A percentile compares a stretch with the other conserved stretches of the same genome.
Conservation (phyloP, 2,113 vertebrate species). For the Speoplatyrhinus poulsoni region DNA sequence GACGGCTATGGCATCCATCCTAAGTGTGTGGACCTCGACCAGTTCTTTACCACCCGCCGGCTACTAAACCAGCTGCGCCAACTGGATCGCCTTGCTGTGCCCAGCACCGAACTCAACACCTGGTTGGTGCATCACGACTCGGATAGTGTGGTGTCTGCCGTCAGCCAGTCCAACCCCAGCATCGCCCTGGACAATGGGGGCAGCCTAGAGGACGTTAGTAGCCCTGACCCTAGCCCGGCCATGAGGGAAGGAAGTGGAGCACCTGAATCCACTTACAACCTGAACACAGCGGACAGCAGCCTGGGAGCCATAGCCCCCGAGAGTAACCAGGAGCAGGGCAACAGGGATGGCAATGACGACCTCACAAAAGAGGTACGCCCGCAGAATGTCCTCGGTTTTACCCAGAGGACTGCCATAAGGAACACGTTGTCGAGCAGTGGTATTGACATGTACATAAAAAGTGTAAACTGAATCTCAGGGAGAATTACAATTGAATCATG, state of each 20-base stretch:
- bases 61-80: conserved; percentile 93
- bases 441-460: not conserved
- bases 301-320: conserved; percentile 91
- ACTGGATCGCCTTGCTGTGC: conserved; percentile 90
- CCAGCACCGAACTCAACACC: conserved; percentile 88
- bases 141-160: conserved; percentile 85
- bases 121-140: conserved; percentile 96
- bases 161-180: conserved; percentile 81
- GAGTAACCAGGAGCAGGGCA: conserved; percentile 78
- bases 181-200: conserved; percentile 85
- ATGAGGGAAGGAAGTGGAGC: conserved; percentile 84
- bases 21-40: conserved; percentile 96
- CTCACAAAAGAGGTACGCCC: conserved; percentile 93
- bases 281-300: conserved; percentile 84
- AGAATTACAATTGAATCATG: not conserved
- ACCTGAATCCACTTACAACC: conserved; percentile 85
- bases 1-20: conserved; percentile 97
- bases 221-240: conserved; percentile 79
- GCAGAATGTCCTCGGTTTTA: not conserved
- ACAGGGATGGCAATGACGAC: conserved; percentile 75
- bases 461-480: not conserved
- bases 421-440: not conserved
- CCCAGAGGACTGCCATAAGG: conserved; percentile 2
- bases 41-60: conserved; percentile 88
- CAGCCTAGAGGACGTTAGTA: conserved; percentile 84